phyloP scores from a whole-genome alignment of 2,888 invertebrate species.

The Lottia gigantea region DNA sequence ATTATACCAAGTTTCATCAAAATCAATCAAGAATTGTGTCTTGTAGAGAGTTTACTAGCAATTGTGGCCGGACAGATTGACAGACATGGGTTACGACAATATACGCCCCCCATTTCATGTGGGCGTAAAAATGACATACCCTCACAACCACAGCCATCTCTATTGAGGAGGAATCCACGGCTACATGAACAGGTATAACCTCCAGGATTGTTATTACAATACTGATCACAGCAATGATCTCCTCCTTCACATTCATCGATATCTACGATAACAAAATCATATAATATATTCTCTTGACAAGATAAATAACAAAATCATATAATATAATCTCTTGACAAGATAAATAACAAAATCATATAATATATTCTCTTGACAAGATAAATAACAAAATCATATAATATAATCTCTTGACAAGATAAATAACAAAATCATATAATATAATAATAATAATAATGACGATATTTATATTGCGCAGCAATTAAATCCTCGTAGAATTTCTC shows the following conservation, averaged over 20 bases:
- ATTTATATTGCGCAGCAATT: no score
- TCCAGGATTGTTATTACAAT: constrained; percentile 72
- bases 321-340: background rate
- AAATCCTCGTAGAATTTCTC: no score
- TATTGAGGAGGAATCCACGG: constrained; percentile 55
- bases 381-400: no score
- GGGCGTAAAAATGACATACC: constrained; percentile 45
- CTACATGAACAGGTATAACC: constrained; percentile 63
- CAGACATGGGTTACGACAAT: no score
- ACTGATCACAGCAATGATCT: constrained; percentile 76
- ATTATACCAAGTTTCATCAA: no score
- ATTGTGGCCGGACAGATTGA: no score
- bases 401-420: background rate
- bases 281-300: background rate
- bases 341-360: no score
- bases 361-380: no score
- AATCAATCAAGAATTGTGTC: no score
- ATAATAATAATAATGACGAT: no score
- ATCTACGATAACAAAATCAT: constrained; percentile 40
- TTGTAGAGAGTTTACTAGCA: no score
- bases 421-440: background rate
- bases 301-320: background rate
- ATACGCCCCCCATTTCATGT: no score
- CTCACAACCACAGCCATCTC: constrained; percentile 57
- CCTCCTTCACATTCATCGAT: constrained; percentile 72